phyloP scores from a whole-genome alignment of 2,888 invertebrate genomes.

The Gibbula magus region DNA sequence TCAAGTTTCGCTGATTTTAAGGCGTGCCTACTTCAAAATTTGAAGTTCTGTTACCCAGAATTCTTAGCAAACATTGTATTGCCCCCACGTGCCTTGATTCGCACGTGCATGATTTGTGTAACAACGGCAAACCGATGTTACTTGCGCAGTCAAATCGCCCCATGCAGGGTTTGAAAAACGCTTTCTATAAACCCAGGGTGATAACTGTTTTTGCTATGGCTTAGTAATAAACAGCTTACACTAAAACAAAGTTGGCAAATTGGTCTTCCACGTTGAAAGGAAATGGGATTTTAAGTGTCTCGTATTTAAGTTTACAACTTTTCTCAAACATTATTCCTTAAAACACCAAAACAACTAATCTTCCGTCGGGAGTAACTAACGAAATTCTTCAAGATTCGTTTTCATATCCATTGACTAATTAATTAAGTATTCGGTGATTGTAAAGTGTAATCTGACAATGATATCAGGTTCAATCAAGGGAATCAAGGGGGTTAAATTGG shows the following conservation, averaged over 20 bases:
- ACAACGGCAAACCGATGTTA: neutral
- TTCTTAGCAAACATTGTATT: slow-evolving; percentile 18
- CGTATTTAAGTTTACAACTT: no score
- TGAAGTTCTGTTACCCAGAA: slow-evolving; percentile 9
- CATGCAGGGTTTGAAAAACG: neutral
- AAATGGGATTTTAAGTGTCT: neutral
- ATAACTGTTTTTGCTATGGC: neutral
- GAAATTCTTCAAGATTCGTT: no score
- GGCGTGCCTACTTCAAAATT: slow-evolving; percentile 5
- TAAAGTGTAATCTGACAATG: no score
- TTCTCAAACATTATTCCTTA: no score
- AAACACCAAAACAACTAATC: no score
- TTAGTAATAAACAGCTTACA: slow-evolving; percentile 1
- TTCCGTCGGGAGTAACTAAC: no score
- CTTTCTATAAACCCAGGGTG: slow-evolving; percentile 3
- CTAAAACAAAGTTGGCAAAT: slow-evolving; percentile 21
- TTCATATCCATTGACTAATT: no score
- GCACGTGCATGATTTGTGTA: neutral
- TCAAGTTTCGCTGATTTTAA: no score
- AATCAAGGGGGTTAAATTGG: no score
- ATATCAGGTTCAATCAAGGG: no score
- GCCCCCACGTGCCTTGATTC: neutral
- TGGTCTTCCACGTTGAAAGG: neutral
- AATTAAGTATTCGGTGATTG: no score
- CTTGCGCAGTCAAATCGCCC: neutral